These are phyloP conservation scores for Pheosia gnoma DNA, from an alignment of 2,888 invertebrate genomes.

Conservation along the genomic window DNA sequence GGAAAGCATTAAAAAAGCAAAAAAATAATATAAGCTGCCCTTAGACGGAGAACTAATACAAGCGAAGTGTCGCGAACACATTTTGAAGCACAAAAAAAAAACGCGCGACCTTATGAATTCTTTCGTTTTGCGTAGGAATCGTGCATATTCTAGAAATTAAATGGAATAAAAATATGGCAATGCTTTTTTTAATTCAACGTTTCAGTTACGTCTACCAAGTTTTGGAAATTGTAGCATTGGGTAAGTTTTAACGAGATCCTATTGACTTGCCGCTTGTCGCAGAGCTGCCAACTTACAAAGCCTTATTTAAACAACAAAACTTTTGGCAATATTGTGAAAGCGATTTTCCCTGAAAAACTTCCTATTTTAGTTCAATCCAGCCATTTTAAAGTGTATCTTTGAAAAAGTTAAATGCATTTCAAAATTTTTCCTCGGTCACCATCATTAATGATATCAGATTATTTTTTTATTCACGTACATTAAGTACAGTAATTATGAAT, in stretches of 20 bases:
- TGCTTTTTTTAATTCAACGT: slow-evolving; percentile 1
- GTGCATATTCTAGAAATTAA: neutral
- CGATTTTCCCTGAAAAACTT: slow-evolving; percentile 40
- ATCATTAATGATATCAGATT: no score
- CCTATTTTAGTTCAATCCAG: slow-evolving; percentile 36
- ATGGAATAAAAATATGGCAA: slow-evolving; percentile 18
- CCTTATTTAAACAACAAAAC: slow-evolving; percentile 61
- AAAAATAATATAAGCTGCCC: neutral
- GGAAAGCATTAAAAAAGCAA: no score
- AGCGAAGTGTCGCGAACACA: no score
- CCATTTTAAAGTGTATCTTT: slow-evolving; percentile 7
- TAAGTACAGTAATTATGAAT: no score
- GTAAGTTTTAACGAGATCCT: slow-evolving; percentile 69
- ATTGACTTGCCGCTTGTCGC: slow-evolving; percentile 66
- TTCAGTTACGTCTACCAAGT: slow-evolving; percentile 31
- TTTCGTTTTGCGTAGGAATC: slow-evolving; percentile 19
- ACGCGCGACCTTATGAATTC: no score
- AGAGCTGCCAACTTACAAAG: slow-evolving; percentile 59
- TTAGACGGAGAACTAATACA: no score
- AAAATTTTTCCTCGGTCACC: no score
- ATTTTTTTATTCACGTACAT: no score
- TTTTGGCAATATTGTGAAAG: slow-evolving; percentile 51
- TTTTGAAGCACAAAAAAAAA: no score
- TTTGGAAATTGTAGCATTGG: slow-evolving; percentile 48
- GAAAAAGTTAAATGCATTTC: no score